Base-by-base conservation (phyloP, 2,113 vertebrate genomes). In the Silurus meridionalis region DNA sequence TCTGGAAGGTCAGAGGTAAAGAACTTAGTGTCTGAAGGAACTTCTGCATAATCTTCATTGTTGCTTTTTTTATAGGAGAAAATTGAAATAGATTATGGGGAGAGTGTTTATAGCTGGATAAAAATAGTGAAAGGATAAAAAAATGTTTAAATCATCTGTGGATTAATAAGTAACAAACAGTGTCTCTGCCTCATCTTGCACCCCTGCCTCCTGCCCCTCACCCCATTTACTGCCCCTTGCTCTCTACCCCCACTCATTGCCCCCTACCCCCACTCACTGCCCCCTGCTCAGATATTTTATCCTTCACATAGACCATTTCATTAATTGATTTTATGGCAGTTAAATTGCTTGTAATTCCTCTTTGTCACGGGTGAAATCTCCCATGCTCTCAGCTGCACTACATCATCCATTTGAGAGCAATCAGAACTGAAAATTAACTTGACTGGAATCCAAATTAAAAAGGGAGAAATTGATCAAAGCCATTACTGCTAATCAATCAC, bases 391-490 rank as follows among this genome's bases (percentile, higher is more conserved):
- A 46, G 55, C 78, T 80, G 17, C 21, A 5, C 28, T 46, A 19
- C 25, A 37, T 61, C 28, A 80, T 80, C 25, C 55, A 61, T 37
- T 13, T 6, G 28, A 5, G 78, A 37, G 15, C 11, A 21, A 60
- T 60, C 78, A 46, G 55, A 58, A 79, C 53, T 19, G 77, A 60
- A 79, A 79, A 79, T 60, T 1, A 80, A 60, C 57, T 80, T 80
- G 78, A 80, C 57, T 21, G 28, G 25, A 46, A 15, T 80, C 78
- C 78, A 61, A 46, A 80, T 80, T 80, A 80, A 80, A 60, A 60
- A 60, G 55, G 28, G 4, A 60, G 28, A 80, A 80, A 80, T 46
- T 60, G 57, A 80, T 80, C 28, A 2, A 46, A 80, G 57, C 50
- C 28, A 6, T 61, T 46, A 79, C 15, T 21, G 55, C 3, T 21